Evolutionary conservation across 2,888 invertebrate species (phyloP), one percentile per base, ranked within the genome.

Genomic region (Andrena bucephala): DNA sequence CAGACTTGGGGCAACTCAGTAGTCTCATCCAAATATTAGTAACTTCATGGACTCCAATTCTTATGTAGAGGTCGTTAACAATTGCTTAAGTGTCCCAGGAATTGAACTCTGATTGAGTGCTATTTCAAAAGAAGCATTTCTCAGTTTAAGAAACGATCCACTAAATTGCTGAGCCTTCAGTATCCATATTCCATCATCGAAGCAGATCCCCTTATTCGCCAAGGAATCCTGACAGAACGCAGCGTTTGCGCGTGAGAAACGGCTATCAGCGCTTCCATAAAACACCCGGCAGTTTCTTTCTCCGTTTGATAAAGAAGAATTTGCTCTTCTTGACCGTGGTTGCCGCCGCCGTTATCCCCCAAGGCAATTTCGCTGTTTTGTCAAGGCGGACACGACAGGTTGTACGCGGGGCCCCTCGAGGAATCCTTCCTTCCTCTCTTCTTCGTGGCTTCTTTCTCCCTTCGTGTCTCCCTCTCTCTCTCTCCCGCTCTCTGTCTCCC

Each of bases 361-460:
- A 74, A 84, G 81, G 88, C 89, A 90, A 90, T 90, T 90, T 89
- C 85, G 85, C 85, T 88, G 87, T 90, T 90, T 90, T 90, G 90
- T 90, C 89, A 89, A 90, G 87, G 81, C 85, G 85, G 86, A 85
- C 81, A 89, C 92, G 92, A 93, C 93, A 93, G 92, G 92, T 92
- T 92, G 92, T 91, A 91, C 89, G 88, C 92, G 92, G 87, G 88
- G 90, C 88, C 89, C 85, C 83, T 88, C 86, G 87, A 83, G 87
- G 84, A 88, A 88, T 90, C 89, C 89, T 89, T 90, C 88, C 85
- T 89, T 77, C 83, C 86, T 84, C 85, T 79, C 74, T 42, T 42
- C 42, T n/a, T 80, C 42, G 71, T 68, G 68, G 50, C 77, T 73
- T 76, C 71, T 57, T 8, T 63, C 67, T 62, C 48, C 75, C 63